Evolutionary conservation across 35 echinoderm and acorn worm species (phyloP).

Genomic region (Diadema setosum): DNA sequence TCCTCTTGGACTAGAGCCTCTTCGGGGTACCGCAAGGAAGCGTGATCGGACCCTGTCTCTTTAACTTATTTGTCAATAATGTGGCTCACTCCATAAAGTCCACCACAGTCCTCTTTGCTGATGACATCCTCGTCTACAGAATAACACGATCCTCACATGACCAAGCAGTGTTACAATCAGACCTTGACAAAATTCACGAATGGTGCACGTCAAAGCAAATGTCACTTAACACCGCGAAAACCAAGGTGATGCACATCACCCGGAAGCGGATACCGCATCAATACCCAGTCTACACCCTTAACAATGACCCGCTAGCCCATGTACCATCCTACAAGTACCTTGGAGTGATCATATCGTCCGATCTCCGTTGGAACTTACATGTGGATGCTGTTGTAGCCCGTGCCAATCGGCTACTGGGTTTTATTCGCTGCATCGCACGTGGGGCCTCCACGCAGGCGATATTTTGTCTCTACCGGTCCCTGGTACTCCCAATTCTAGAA

Average conservation of each 20-base stretch:
- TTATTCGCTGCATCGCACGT: conserved; percentile 27
- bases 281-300: conserved; percentile 3
- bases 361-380: conserved; percentile 30
- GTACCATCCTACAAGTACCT: conserved; percentile 1
- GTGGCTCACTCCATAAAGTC: too few species aligned
- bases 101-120: too few species aligned
- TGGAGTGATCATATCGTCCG: conserved; percentile 8
- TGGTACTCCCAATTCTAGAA: conserved; percentile 29
- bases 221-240: conserved; percentile 31
- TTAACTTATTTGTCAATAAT: too few species aligned
- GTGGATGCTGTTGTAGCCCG: conserved; percentile 4
- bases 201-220: conserved; percentile 18
- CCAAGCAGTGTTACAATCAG: too few species aligned
- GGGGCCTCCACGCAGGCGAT: conserved; percentile 24
- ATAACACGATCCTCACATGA: too few species aligned
- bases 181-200: background rate
- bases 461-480: conserved; percentile 11
- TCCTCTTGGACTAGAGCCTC: too few species aligned
- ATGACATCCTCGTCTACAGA: too few species aligned
- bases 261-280: background rate
- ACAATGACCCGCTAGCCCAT: background rate
- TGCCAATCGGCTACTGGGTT: conserved; percentile 41
- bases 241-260: conserved; percentile 40
- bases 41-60: too few species aligned
- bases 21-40: too few species aligned